Conservation (phyloP, 2,797 vertebrate species). For the Poecilia wingei region DNA sequence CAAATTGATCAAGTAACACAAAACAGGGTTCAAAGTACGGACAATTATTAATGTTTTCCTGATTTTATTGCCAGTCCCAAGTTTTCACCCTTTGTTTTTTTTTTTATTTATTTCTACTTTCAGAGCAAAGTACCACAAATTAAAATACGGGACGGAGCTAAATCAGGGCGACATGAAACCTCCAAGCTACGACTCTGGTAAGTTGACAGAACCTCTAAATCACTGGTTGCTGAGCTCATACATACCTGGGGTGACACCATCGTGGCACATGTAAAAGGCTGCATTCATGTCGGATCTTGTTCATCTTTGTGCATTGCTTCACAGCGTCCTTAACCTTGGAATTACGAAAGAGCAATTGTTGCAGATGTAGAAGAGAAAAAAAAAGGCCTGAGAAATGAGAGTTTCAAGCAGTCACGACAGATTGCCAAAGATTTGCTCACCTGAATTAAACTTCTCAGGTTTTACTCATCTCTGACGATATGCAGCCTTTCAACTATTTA, state of each 20-base stretch:
- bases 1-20: neutral
- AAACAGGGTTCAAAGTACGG: neutral
- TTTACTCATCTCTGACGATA: neutral
- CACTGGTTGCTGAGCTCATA: conserved; percentile 44
- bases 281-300: conserved; percentile 68
- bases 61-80: neutral
- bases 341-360: conserved; percentile 23
- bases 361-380: neutral
- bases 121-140: conserved; percentile 98
- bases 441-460: neutral
- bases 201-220: conserved; percentile 68
- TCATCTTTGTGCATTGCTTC: conserved; percentile 35
- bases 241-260: conserved; percentile 59
- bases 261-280: conserved; percentile 20
- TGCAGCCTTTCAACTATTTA: neutral
- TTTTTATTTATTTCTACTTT: conserved; percentile 36
- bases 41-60: neutral
- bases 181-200: conserved; percentile 98
- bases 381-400: neutral
- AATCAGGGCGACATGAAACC: conserved; percentile 99
- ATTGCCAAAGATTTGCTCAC: neutral
- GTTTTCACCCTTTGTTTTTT: conserved; percentile 42
- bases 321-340: conserved; percentile 20
- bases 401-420: neutral
- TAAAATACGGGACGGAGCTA: conserved; percentile 98